Evolutionary conservation across 1,140 invertebrate species (phyloP).

Genomic region (Trichonephila clavipes): DNA sequence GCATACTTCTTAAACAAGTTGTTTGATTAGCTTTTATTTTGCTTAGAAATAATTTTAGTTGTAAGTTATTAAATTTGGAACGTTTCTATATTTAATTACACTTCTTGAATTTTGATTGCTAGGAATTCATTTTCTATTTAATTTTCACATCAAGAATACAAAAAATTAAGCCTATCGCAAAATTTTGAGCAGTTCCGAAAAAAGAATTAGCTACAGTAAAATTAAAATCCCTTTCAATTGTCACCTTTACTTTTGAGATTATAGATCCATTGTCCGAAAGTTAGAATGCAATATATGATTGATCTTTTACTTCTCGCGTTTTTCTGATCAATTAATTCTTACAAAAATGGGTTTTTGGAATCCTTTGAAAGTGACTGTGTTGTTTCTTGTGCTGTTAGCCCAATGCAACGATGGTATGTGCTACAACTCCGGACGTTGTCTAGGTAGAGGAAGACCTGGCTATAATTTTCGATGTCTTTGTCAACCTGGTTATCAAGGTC

Average conservation of each 20-base stretch:
- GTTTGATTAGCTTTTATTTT: no score
- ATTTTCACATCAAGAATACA: neutral
- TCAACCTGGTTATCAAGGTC: conserved; percentile 79
- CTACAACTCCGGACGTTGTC: conserved; percentile 80
- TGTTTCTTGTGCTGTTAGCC: conserved; percentile 79
- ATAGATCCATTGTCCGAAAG: neutral
- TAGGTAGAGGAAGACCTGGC: conserved; percentile 71
- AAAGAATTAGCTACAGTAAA: neutral
- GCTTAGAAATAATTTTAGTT: no score
- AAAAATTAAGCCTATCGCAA: neutral
- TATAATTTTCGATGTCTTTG: conserved; percentile 79
- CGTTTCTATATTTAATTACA: no score
- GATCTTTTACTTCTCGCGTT: neutral
- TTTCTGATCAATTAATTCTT: neutral
- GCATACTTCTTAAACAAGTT: neutral
- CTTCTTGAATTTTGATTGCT: no score
- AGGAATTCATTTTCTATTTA: neutral
- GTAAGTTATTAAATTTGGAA: no score
- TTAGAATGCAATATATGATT: neutral
- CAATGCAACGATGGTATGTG: conserved; percentile 80
- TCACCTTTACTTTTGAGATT: neutral
- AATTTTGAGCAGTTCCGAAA: neutral
- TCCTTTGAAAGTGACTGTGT: conserved; percentile 47
- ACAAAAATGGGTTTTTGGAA: conserved; percentile 22
- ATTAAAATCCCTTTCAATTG: neutral